Evolutionary conservation across 2,797 vertebrate genomes (phyloP), one percentile per base, ranked within the genome.

Genomic region (Setipinna tenuifilis): DNA sequence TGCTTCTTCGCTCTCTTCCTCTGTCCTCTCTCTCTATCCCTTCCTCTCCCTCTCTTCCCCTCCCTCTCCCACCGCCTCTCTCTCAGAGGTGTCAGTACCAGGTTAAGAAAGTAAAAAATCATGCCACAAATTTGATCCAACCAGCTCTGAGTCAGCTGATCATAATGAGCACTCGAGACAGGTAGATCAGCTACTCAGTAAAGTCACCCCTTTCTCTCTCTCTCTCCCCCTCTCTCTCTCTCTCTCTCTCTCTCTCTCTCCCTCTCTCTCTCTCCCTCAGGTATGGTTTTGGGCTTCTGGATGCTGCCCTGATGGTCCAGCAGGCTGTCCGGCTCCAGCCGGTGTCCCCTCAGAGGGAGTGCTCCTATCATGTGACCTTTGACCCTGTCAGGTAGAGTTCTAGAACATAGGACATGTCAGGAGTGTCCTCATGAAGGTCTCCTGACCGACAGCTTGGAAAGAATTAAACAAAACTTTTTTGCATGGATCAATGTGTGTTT

Each of bases 291-390:
- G 93, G 93, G 71, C 54, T 94, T 83, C 84, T 95, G 86, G 93
- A 94, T 83, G 93, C 91, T 21, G 94, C 86, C 61, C 88, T 94
- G 87, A 92, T 95, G 91, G 93, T 94, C 50, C 92, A 95, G 88
- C 92, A 93, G 85, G 92, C 93, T 1, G 9, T 90, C 2, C 82
- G 12, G 48, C 92, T 94, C 81, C 54, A 87, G 48, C 62, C 82
- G 1, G 87, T 88, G 81, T 21, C 54, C 35, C 86, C 87, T 6
- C 93, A 92, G 83, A 91, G 88, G 87, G 91, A n/a, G 46, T 94
- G 94, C 88, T 88, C 54, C 16, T 83, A 92, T 48, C 81, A 89
- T 5, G 61, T 92, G 48, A 75, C 54, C n/a, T 65, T 93, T 71
- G 9, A 89, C 46, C 90, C 90, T 1, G 28, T 16, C 85, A 92